Evolutionary conservation across 2,113 vertebrate genomes (phyloP), one percentile per base, ranked within the genome.

Genomic region (Colaptes auratus): DNA sequence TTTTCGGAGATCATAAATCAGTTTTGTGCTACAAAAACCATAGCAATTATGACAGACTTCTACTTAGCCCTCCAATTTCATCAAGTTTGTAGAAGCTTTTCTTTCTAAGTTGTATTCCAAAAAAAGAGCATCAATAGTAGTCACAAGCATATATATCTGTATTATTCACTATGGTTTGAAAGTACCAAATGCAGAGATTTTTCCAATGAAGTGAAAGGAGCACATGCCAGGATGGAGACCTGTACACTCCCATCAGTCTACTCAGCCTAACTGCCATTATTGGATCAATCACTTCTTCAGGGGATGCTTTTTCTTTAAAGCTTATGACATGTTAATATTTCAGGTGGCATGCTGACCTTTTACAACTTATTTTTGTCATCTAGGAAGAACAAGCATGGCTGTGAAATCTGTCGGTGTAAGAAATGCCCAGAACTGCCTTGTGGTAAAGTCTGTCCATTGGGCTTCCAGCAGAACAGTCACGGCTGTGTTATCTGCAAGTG

Each of bases 331-430:
- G 36, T 31, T 39, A n/a, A 11, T 55, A 67, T 76, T 89, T 73
- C 12, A 86, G 80, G n/a, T 71, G 60, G 78, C 90, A 77, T 95
- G 56, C 81, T 98, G 69, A 98, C 86, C 66, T 95, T 95, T 95
- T 79, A 85, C 92, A 95, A 95, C 88, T 88, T 77, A 78, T 95
- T 93, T 96, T 93, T 82, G 35, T 97, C 24, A 64, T 96, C 42
- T 97, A 99, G 98, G 97, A 99, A 98, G 97, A 99, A 99, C 98
- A 99, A 98, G 90, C 98, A 99, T 10, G 98, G 98, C 91, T 99
- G 98, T 96, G 98, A 99, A 93, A 97, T 98, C 95, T 99, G 98
- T 94, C 98, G 98, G 67, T 99, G 98, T 96, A 98, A 98, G 96
- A 99, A 98, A 81, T 99, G 98, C 79, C 98, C 98, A 1, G 98